Evolutionary conservation across 1,140 invertebrate species (phyloP).

Genomic region (Drosophila repletoides): DNA sequence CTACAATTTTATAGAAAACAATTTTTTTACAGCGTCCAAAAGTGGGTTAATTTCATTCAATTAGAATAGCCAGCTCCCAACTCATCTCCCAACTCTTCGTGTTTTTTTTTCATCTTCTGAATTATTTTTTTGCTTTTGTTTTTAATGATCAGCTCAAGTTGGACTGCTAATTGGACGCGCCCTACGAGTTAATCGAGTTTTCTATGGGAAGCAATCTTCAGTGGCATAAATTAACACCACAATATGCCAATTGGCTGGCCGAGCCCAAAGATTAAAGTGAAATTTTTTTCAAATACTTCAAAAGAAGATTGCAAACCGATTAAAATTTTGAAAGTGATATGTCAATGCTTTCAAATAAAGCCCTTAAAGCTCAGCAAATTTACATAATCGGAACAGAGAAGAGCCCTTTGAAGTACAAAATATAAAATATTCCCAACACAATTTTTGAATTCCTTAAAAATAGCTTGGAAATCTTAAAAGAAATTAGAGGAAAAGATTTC

Average conservation of each 20-base stretch:
- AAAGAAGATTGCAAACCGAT: too few species aligned
- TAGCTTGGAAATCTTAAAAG: too few species aligned
- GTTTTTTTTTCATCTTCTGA: slow-evolving; percentile 18
- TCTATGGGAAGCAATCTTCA: slow-evolving; percentile 58
- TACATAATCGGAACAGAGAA: slow-evolving; percentile 7
- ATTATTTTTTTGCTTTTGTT: slow-evolving; percentile 8
- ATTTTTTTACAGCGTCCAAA: slow-evolving; percentile 44
- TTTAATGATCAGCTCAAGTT: slow-evolving; percentile 54
- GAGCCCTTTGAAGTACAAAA: too few species aligned
- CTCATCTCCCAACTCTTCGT: background rate
- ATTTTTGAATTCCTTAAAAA: too few species aligned
- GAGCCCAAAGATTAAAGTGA: slow-evolving; percentile 38
- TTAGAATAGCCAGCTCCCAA: slow-evolving; percentile 62
- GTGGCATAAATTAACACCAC: slow-evolving; percentile 57
- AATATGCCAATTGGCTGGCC: slow-evolving; percentile 7
- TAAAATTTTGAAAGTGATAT: too few species aligned
- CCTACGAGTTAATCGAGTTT: slow-evolving; percentile 40
- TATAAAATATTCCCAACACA: too few species aligned
- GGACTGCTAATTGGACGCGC: slow-evolving; percentile 62
- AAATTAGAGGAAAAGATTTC: too few species aligned
- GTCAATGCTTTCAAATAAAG: too few species aligned
- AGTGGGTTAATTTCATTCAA: slow-evolving; percentile 77
- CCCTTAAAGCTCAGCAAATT: too few species aligned
- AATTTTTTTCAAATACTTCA: too few species aligned
- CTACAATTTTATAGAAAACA: slow-evolving; percentile 27